Conservation (phyloP, 1,140 invertebrate species). For the Pseudomyrmex flavicornis region DNA sequence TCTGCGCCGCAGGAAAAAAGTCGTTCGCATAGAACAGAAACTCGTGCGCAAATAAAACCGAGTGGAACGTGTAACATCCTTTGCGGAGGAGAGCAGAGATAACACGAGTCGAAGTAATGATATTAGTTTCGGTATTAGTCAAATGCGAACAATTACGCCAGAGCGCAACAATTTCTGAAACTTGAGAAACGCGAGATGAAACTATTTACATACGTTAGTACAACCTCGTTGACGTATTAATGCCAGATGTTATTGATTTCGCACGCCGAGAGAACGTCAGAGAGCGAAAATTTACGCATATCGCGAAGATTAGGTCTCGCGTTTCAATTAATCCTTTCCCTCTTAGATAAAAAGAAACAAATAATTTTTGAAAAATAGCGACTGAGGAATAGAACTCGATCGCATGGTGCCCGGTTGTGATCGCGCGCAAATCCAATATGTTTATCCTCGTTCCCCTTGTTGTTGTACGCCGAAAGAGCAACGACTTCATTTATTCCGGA, state of each 20-base stretch:
- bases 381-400: background rate
- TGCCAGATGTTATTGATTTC: constrained; percentile 41
- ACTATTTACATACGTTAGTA: constrained; percentile 43
- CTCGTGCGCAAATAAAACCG: background rate
- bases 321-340: no score
- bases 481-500: constrained; percentile 37
- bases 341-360: no score
- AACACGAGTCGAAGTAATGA: no score
- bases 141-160: background rate
- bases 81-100: background rate
- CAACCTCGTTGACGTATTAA: background rate
- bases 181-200: constrained; percentile 5
- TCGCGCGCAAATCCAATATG: background rate
- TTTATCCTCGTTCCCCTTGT: background rate
- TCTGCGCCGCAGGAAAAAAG: background rate
- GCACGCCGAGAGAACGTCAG: background rate
- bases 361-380: no score
- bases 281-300: background rate
- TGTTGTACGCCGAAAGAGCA: background rate
- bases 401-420: background rate
- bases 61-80: background rate
- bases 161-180: constrained; percentile 6
- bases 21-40: constrained; percentile 8
- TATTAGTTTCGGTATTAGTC: background rate
- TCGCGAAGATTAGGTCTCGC: background rate